Base-by-base conservation (phyloP, 2,113 vertebrate genomes). In the Emydura subglobosa region DNA sequence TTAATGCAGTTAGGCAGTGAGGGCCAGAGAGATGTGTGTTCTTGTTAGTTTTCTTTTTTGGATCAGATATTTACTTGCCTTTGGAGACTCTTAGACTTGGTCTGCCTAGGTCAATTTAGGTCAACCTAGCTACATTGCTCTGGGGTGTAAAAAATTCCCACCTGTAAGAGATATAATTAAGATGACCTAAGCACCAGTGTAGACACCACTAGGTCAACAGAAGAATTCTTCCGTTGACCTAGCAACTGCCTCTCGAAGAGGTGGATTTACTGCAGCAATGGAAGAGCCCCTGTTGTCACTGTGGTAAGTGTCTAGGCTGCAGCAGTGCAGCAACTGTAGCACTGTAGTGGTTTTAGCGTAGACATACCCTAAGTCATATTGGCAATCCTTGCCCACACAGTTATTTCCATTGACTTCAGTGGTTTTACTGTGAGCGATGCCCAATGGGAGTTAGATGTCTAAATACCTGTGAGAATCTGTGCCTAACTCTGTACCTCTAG, bases 1-100 rank as follows among this genome's bases (percentile, higher is more conserved):
- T 97, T 96, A 97, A 92, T 85, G 79, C 86, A 79, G 76, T 94
- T 88, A 96, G 90, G 82, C 94, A 93, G 88, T 57, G 87, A 92
- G 88, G 86, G 79, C 83, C 84, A 90, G 65, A 94, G 94, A 87
- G 82, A 55, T 11, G 0, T 14, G 47, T 22, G 51, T 72, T 72
- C 44, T 94, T 2, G 47, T 88, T 86, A 78, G 47, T 93, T 2
- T 0, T 83, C 86, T 59, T 78, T 53, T 81, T 47, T 85, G 81
- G 90, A 55, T 87, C 76, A 90, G 39, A 89, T 55, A 49, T 39
- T 89, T 91, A 83, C 47, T 88, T 90, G 72, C 13, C 94, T 42
- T 81, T 47, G 53, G 68, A 80, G 22, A 53, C 31, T 14, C 47
- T 5, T 79, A 34, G 59, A 14, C 65, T 44, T 49, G 6, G n/a